Evolutionary conservation across 1,140 invertebrate species (phyloP), one percentile per base, ranked within the genome.

Genomic region (Drosophila trapezifrons): DNA sequence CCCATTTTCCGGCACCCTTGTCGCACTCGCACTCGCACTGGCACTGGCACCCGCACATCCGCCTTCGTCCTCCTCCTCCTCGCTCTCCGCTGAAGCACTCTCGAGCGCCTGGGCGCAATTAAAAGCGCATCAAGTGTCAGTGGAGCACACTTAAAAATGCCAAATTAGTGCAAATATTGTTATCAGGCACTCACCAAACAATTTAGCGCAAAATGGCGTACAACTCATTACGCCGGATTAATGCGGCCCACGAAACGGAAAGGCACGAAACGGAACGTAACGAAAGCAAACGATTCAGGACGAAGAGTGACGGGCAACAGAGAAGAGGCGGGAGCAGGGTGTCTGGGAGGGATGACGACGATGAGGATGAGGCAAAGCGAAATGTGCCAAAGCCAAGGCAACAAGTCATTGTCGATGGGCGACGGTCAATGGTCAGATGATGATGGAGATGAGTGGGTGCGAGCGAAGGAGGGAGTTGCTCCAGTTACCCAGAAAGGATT

Each of bases 111-210:
- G 85, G 67, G 85, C 78, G 90, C 90, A 91, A 91, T 91, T 91
- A 91, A 91, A 91, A 91, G 90, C 80, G 90, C 90, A 91, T 91
- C 90, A 91, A 91, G 90, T 91, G 90, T 91, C 90, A 84, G 90
- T 91, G 78, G 76, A 91, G 90, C 78, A 91, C 90, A 89, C 87
- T 90, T 91, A 90, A 91, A 91, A 91, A 90, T 90, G 86, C 90
- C 90, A 91, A 91, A 91, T 91, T 91, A 91, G 90, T 91, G 87
- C 90, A 91, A 91, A 91, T 84, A 91, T 91, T 91, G 90, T 91
- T 91, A 91, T 91, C 90, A 91, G 89, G 86, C 90, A 91, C 90
- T 91, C 89, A 74, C 84, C 89, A 91, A 90, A 91, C 90, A 91
- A 91, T 91, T 91, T 87, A 84, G 82, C 86, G 77, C 80, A 91